Evolutionary conservation across 2,113 vertebrate species (phyloP), one percentile per base, ranked within the genome.

Genomic region (Bubo bubo): DNA sequence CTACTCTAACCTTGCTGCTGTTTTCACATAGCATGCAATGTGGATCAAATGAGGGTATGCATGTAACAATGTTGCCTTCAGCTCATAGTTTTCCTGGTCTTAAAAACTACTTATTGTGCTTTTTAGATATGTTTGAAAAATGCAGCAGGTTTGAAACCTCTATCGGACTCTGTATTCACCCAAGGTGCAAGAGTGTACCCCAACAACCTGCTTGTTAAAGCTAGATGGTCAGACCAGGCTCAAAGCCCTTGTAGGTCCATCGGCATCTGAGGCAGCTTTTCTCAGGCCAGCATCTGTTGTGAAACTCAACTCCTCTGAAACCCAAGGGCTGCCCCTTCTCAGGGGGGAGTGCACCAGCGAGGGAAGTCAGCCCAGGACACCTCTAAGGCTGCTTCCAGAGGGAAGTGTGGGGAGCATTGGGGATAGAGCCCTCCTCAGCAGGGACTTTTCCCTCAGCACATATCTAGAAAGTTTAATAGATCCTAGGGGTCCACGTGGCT

Each of bases 281-380:
- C 32, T 71, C 14, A 41, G 24, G 22, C 17, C 56, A 64, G 50
- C 20, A 28, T 43, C 27, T 12, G 1, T 34, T 2, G 0, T 47
- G 63, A 47, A 62, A 55, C 34, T 60, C 15, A 10, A 37, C 22
- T 45, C 27, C 37, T 11, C 13, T 68, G 62, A 53, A n/a, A n/a
- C 37, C 8, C 21, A 14, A 35, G 26, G 52, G 45, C 22, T 74
- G 43, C 37, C 32, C 10, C 16, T 19, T 41, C 30, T 30, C 35
- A 2, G 1, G 12, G 24, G 8, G 6, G 16, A 41, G 12, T 1
- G 1, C 9, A 32, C 30, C 35, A 39, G 59, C 2, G 4, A 50
- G 43, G 52, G 50, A 58, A 47, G 49, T 19, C 34, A 75, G 28
- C 28, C 63, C n/a, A n/a, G 23, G 41, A 21, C 17, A 26, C n/a